Conservation (phyloP, 2,113 vertebrate species). For the Rhinoderma darwinii region DNA sequence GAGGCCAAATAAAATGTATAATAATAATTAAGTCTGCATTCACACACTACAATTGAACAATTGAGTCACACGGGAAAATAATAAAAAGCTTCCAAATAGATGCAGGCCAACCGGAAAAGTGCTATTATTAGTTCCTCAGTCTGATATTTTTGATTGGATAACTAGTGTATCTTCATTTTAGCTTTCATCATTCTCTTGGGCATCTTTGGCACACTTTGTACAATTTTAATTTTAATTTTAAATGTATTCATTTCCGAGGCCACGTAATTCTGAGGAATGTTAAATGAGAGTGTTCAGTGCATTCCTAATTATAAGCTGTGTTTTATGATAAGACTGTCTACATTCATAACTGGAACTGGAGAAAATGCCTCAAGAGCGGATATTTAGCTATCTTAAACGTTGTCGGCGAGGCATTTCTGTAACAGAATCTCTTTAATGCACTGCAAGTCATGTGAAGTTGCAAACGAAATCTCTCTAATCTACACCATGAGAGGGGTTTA, state of each 20-base stretch:
- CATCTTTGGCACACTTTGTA: neutral
- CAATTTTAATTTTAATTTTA: neutral
- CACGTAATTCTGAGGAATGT: neutral
- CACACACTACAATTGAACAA: too few species aligned
- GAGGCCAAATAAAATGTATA: too few species aligned
- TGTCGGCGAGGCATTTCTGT: neutral
- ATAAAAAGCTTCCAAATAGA: neutral
- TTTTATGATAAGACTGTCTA: constrained; percentile 14
- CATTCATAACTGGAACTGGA: neutral
- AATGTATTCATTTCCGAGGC: neutral
- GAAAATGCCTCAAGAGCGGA: neutral
- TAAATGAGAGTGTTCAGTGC: neutral
- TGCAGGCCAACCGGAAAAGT: neutral
- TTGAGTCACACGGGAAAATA: neutral
- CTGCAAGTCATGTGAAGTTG: neutral
- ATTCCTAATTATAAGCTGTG: constrained; percentile 14
- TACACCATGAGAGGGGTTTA: neutral
- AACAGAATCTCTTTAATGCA: neutral
- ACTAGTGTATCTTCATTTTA: neutral
- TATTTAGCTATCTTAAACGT: neutral
- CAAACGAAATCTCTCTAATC: neutral
- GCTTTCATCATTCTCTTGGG: neutral
- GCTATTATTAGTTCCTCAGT: neutral
- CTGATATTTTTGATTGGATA: neutral
- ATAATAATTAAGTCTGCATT: too few species aligned